These are phyloP conservation scores for Adrianichthys oophorus DNA, from an alignment of 2,797 vertebrate species.

Conservation along the genomic window DNA sequence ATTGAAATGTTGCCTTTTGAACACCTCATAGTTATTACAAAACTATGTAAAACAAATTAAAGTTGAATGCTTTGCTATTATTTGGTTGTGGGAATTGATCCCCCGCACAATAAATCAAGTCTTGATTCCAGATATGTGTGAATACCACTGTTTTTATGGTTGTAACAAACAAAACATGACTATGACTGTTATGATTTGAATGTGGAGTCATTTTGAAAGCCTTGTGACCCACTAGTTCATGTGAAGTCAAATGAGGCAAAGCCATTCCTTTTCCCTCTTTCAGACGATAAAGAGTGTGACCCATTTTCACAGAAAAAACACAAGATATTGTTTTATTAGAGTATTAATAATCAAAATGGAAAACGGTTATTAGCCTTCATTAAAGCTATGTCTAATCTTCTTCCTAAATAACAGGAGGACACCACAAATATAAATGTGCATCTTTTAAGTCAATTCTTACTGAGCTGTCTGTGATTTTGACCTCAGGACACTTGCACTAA, in stretches of 20 bases:
- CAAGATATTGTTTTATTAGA: constrained; percentile 46
- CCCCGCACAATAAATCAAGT: no score
- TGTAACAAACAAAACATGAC: not conserved
- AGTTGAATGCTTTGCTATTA: no score
- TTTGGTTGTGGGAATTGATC: no score
- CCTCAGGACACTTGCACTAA: constrained; percentile 17
- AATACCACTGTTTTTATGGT: not conserved
- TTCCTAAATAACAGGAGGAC: constrained; percentile 47
- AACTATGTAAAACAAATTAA: no score
- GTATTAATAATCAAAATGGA: constrained; percentile 43
- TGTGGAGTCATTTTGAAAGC: not conserved
- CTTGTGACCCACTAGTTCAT: not conserved
- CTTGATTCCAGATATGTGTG: not conserved
- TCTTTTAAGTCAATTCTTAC: constrained; percentile 58
- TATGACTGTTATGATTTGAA: not conserved
- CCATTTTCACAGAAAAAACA: constrained; percentile 53
- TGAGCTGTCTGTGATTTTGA: constrained; percentile 29
- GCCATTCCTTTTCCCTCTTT: constrained; percentile 5
- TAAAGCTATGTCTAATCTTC: constrained; percentile 42
- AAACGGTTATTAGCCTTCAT: constrained; percentile 54
- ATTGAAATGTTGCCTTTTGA: no score
- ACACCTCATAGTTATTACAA: no score
- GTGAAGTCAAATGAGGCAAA: not conserved
- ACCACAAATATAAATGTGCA: constrained; percentile 57
- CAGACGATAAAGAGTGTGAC: constrained; percentile 31